These are phyloP conservation scores for Sapayoa aenigma DNA, from an alignment of 2,113 vertebrate species.

Conservation along the genomic window DNA sequence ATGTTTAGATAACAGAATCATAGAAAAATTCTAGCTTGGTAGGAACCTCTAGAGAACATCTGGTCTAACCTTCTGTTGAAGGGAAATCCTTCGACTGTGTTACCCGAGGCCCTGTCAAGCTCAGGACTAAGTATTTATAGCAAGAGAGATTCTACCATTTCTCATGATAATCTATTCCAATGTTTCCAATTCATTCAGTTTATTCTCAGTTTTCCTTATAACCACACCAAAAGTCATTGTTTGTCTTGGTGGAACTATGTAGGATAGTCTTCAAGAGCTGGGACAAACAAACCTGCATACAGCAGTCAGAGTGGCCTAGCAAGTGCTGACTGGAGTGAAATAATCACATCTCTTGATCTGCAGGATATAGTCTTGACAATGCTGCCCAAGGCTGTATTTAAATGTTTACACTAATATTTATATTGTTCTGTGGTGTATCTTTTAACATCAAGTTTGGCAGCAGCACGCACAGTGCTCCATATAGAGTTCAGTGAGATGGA, in stretches of 20 bases:
- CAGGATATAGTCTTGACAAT: neutral
- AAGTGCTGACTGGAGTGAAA: neutral
- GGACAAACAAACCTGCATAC: neutral
- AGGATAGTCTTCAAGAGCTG: neutral
- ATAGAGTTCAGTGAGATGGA: neutral
- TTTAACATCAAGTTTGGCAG: neutral
- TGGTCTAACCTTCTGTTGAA: neutral
- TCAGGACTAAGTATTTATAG: neutral
- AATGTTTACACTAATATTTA: neutral
- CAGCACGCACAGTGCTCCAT: neutral
- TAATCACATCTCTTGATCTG: neutral
- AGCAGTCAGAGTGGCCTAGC: neutral
- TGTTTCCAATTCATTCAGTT: neutral
- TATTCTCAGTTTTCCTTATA: neutral
- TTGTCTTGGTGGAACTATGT: neutral
- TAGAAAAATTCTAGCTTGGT: neutral
- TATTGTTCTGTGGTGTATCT: neutral
- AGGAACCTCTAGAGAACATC: neutral
- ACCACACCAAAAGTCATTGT: neutral
- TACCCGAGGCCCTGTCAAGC: neutral
- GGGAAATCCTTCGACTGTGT: neutral
- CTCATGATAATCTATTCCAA: neutral
- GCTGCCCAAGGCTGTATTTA: neutral
- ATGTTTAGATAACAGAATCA: neutral
- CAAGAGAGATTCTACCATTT: neutral